Evolutionary conservation across 2,113 vertebrate species (phyloP), one percentile per base, ranked within the genome.

Genomic region (Uropsilus gracilis): DNA sequence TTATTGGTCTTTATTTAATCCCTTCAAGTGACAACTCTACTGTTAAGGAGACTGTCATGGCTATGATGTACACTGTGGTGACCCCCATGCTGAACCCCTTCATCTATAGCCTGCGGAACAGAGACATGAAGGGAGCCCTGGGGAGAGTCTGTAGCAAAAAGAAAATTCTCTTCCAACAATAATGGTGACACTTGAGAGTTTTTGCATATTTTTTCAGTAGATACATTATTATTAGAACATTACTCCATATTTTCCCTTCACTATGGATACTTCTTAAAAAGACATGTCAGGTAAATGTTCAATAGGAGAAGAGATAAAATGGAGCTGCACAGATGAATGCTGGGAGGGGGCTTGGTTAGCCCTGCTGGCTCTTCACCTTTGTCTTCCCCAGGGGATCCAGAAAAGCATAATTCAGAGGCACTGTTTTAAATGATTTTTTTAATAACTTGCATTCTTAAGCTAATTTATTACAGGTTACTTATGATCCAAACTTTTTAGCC

Each of bases 61-160:
- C 95, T 30, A 0, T 96, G 44, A 96, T 97, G 84, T 97, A 97
- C 72, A 94, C 90, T 5, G 72, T 97, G 57, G 68, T 97, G 48
- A 37, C 76, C 2, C 96, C 97, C 48, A 96, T 96, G 95, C 66
- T 96, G 86, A 97, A 97, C 20, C 97, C 96, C 2, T 82, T 97
- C 50, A 96, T 96, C 71, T 97, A 97, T 28, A 97, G 95, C 39
- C 75, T 97, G 50, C 83, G 89, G 63, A 97, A 96, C 72, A 92
- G 91, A 66, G 97, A 96, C 42, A 86, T 97, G 18, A 97, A 96
- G 55, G 86, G 72, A 24, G 95, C 95, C 12, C 16, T 97, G 8
- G 2, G 30, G 80, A 95, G 88, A 94, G 61, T 86, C 32, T 55
- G 73, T 34, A 48, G 13, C 4, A 81, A 75, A 48, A 91, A 34